These are phyloP conservation scores for Idris sp. DNA, from an alignment of 1,140 invertebrate species.

Conservation along the genomic window DNA sequence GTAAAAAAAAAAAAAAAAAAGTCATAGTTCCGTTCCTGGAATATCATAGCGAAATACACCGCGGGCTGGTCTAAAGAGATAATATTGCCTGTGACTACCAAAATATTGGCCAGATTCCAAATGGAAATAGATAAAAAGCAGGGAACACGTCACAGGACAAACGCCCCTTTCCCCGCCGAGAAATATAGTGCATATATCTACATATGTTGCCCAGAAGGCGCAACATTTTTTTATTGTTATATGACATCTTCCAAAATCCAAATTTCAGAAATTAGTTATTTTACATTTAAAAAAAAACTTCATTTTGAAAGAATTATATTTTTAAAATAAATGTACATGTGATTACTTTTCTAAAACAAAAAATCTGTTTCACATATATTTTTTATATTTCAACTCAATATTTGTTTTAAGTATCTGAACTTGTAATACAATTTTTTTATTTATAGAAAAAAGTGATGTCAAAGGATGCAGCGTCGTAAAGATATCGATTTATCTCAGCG, in stretches of 20 bases:
- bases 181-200: conserved; percentile 6
- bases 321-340: no score
- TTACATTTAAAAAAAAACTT: no score
- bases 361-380: no score
- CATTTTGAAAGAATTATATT: no score
- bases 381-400: no score
- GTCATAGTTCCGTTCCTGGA: conserved; percentile 60
- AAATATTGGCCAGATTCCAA: conserved; percentile 75
- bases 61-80: conserved; percentile 71
- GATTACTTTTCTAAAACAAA: no score
- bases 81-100: conserved; percentile 70
- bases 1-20: conserved; percentile 58
- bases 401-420: no score
- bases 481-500: conserved; percentile 16
- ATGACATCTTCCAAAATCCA: no score
- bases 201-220: conserved; percentile 11
- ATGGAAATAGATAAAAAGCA: conserved; percentile 76
- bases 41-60: conserved; percentile 65
- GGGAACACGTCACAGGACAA: conserved; percentile 50
- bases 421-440: no score
- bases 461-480: conserved; percentile 1
- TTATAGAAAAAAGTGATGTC: neutral
- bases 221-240: conserved; percentile 46
- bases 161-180: conserved; percentile 4
- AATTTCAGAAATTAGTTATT: no score